Evolutionary conservation across 1,140 invertebrate genomes (phyloP).

Genomic region (Bathynomus jamesi): DNA sequence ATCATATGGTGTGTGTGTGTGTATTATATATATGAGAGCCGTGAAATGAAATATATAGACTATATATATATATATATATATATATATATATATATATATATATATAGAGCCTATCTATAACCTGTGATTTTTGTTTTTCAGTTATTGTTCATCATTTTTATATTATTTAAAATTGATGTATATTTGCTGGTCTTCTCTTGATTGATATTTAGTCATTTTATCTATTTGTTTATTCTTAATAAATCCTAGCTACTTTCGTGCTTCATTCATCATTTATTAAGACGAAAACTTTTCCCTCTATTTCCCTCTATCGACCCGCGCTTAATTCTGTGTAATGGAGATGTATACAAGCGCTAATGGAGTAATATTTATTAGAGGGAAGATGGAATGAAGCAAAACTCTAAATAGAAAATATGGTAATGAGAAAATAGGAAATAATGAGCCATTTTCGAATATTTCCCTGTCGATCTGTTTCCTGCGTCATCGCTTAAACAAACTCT

Average conservation of each 20-base stretch:
- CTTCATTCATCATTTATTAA: neutral
- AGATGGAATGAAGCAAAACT: neutral
- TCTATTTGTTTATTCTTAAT: neutral
- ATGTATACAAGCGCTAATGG: neutral
- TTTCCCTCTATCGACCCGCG: neutral
- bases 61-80: too few relatives aligned
- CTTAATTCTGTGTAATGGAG: neutral
- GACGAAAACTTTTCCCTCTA: neutral
- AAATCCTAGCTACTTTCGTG: neutral
- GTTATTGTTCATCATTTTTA: too few relatives aligned
- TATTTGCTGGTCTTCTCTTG: too few relatives aligned
- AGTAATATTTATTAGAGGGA: neutral
- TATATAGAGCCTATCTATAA: too few relatives aligned
- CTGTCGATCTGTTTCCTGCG: neutral
- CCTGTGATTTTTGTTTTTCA: too few relatives aligned
- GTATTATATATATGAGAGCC: too few relatives aligned
- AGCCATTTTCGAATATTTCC: neutral
- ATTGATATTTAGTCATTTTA: too few relatives aligned
- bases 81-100: too few relatives aligned
- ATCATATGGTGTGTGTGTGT: too few relatives aligned
- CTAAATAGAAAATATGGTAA: neutral
- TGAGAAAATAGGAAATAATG: neutral
- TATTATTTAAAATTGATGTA: too few relatives aligned
- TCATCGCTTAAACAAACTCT: neutral
- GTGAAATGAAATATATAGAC: too few relatives aligned